These are phyloP conservation scores for Tor tambroides DNA, from an alignment of 2,113 vertebrate genomes.

Conservation along the genomic window DNA sequence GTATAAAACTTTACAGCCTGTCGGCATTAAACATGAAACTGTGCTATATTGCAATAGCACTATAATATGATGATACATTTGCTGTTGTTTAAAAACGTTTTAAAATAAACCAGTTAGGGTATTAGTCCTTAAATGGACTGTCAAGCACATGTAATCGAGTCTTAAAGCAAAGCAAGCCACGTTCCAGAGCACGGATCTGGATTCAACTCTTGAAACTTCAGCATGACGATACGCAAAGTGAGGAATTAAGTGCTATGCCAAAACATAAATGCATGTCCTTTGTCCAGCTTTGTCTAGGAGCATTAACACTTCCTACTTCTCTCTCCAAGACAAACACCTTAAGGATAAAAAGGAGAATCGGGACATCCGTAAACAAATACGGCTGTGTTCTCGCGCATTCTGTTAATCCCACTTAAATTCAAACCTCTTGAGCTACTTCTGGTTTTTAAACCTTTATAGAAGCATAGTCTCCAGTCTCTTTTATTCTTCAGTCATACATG, in stretches of 20 bases:
- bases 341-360: conserved; percentile 40
- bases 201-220: neutral
- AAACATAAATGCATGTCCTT: conserved; percentile 55
- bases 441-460: conserved; percentile 52
- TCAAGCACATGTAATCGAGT: neutral
- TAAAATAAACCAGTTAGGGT: neutral
- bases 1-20: neutral
- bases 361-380: conserved; percentile 61
- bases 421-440: conserved; percentile 60
- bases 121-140: neutral
- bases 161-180: conserved; percentile 46
- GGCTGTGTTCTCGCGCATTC: conserved; percentile 41
- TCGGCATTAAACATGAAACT: neutral
- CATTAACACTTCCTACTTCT: conserved; percentile 43
- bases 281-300: conserved; percentile 34
- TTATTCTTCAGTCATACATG: conserved; percentile 28
- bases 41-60: neutral
- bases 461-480: conserved; percentile 55
- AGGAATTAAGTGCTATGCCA: conserved; percentile 56
- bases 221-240: conserved; percentile 1
- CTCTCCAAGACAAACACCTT: conserved; percentile 45
- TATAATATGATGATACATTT: neutral
- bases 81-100: neutral
- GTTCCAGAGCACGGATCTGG: conserved; percentile 26
- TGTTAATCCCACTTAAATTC: conserved; percentile 68